These are phyloP conservation scores for Heliconius himera DNA, from an alignment of 1,140 invertebrate species.

Conservation along the genomic window DNA sequence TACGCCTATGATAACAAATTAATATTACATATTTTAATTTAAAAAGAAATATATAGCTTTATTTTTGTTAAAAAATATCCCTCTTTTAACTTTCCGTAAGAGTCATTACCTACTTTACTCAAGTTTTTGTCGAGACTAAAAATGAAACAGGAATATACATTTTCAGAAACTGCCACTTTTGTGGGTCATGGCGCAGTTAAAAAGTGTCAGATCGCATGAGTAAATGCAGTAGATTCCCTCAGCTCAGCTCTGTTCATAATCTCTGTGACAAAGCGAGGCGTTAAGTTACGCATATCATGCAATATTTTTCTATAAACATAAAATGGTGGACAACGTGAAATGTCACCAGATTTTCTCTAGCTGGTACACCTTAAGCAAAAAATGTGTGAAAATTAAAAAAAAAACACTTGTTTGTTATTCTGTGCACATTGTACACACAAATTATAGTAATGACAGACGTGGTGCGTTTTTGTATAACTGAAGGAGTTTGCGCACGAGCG, in stretches of 20 bases:
- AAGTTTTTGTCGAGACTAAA: slow-evolving; percentile 13
- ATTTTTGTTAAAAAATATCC: neutral
- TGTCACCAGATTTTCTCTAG: too few species aligned
- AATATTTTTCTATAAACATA: too few species aligned
- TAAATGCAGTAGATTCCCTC: too few species aligned
- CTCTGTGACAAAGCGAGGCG: too few species aligned
- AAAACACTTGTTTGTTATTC: neutral
- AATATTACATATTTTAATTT: neutral
- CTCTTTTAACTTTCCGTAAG: neutral
- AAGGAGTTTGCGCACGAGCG: neutral
- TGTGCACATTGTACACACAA: neutral
- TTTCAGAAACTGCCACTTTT: neutral
- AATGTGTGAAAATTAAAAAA: neutral
- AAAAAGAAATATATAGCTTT: neutral
- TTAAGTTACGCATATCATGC: too few species aligned
- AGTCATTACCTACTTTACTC: slow-evolving; percentile 5
- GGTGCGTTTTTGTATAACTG: neutral
- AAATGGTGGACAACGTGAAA: too few species aligned
- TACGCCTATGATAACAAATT: too few species aligned
- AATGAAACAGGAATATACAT: neutral
- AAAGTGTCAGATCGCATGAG: neutral
- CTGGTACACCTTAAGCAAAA: neutral
- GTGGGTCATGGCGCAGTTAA: neutral
- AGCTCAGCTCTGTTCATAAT: too few species aligned
- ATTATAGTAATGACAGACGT: slow-evolving; percentile 1